A percentile compares a stretch with the other conserved stretches of the same genome.
Conservation (phyloP, 1,140 invertebrate genomes). For the Geopemphigus sp. region DNA sequence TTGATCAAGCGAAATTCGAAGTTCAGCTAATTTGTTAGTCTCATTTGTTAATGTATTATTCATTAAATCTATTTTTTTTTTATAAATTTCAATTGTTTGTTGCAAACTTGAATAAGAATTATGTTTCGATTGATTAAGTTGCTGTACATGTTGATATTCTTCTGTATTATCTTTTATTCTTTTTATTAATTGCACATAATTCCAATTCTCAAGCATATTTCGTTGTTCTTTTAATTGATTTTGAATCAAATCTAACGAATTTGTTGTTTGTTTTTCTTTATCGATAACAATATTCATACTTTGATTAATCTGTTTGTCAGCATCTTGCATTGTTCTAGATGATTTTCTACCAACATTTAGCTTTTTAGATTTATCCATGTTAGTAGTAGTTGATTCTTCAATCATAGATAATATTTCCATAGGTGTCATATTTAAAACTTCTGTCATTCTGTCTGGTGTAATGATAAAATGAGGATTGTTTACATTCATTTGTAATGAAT, state of each 20-base stretch:
- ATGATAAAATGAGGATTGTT: constrained; percentile 99
- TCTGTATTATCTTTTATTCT: no score
- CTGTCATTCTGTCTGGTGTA: constrained; percentile 99
- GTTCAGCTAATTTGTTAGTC: background rate
- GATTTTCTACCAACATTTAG: no score
- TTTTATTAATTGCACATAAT: background rate
- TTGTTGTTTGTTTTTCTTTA: constrained; percentile 25
- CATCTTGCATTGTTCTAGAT: constrained; percentile 77
- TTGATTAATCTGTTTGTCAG: constrained; percentile 52
- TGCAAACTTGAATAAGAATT: background rate
- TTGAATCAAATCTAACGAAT: constrained; percentile 48
- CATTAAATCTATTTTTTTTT: background rate
- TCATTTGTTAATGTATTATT: background rate
- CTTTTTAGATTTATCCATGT: constrained; percentile 96
- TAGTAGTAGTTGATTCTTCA: constrained; percentile 98
- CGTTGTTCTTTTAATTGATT: constrained; percentile 16
- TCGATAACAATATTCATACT: constrained; percentile 14
- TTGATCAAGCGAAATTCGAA: background rate
- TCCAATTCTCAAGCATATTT: constrained; percentile 7
- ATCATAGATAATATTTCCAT: constrained; percentile 97
- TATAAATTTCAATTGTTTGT: background rate
- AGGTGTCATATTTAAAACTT: constrained; percentile 99
- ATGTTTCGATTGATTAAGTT: no score
- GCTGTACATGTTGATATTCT: no score
- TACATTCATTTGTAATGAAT: constrained; percentile 94